Evolutionary conservation across 2,797 vertebrate species (phyloP).

Genomic region (Propithecus deckenii): DNA sequence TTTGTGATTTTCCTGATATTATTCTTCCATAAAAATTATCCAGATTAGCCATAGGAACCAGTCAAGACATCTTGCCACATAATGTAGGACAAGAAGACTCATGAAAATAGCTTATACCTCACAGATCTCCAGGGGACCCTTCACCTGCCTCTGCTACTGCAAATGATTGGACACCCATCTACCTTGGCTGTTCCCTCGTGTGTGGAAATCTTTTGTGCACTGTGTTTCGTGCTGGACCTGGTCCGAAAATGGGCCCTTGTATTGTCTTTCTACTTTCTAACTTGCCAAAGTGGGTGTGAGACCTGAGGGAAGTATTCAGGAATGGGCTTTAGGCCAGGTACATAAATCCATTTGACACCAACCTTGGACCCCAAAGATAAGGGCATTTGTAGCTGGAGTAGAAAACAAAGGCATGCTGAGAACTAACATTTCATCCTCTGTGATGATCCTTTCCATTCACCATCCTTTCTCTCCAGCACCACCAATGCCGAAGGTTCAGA

Average conservation of each 20-base stretch:
- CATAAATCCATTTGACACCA: neutral
- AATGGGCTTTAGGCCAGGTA: neutral
- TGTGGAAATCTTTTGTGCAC: neutral
- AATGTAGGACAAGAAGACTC: neutral
- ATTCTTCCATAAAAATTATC: neutral
- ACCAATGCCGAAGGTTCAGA: neutral
- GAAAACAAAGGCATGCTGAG: neutral
- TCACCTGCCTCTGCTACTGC: neutral
- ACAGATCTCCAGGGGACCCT: neutral
- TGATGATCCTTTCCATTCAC: neutral
- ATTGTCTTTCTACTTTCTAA: constrained; percentile 18
- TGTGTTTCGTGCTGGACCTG: neutral
- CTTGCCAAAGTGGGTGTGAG: neutral
- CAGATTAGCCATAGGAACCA: neutral
- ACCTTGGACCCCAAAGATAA: neutral
- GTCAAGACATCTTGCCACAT: neutral
- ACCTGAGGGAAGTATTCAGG: neutral
- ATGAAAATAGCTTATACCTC: neutral
- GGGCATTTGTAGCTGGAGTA: neutral
- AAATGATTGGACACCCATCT: neutral
- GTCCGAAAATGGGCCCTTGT: constrained; percentile 25
- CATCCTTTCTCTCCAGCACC: neutral
- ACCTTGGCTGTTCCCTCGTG: neutral
- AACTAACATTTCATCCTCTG: neutral
- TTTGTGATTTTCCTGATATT: neutral